Conservation (phyloP, 2,888 invertebrate species). For the Unio delphinus region DNA sequence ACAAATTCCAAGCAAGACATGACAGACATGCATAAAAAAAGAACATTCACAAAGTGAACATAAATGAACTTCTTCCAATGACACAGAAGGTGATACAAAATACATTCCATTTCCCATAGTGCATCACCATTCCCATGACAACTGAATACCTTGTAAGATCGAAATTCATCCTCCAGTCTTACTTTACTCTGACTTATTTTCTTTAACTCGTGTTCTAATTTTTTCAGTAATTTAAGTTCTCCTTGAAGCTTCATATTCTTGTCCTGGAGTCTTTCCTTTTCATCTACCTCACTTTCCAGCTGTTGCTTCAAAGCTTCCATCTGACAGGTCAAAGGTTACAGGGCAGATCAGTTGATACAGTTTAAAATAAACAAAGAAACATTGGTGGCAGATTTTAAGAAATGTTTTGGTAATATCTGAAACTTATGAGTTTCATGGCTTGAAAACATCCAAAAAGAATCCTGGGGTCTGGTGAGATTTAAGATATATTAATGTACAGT, state of each 20-base stretch:
- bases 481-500: too few species aligned
- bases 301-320: conserved; percentile 48
- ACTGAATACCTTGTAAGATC: conserved; percentile 45
- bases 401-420: too few species aligned
- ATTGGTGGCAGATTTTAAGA: too few species aligned
- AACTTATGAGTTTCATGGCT: too few species aligned
- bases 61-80: background rate
- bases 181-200: conserved; percentile 51
- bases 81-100: background rate
- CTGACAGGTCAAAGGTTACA: conserved; percentile 30
- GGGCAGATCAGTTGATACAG: background rate
- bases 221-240: conserved; percentile 43
- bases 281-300: conserved; percentile 42
- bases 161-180: conserved; percentile 51
- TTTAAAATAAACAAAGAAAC: too few species aligned
- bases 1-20: too few species aligned
- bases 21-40: too few species aligned
- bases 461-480: too few species aligned
- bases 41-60: background rate
- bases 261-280: conserved; percentile 45
- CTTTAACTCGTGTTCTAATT: conserved; percentile 45
- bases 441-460: too few species aligned
- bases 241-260: conserved; percentile 52
- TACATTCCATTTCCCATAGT: background rate
- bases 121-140: conserved; percentile 9